Conservation (phyloP, 2,888 invertebrate genomes). For the Sipha maydis region DNA sequence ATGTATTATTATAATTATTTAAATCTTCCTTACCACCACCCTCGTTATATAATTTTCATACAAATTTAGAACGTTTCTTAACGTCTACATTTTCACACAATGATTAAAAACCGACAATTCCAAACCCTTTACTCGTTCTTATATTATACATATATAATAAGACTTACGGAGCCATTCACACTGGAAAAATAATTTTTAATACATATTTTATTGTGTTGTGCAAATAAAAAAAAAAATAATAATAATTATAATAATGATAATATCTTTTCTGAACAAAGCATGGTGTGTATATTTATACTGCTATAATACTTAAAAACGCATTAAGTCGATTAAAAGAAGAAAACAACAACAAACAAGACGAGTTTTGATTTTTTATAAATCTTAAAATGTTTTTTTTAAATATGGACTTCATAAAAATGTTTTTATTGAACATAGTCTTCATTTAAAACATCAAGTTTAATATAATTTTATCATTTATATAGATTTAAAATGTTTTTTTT, state of each 20-base stretch:
- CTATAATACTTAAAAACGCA: not conserved
- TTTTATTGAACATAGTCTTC: too few species aligned
- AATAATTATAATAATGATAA: constrained; percentile 12
- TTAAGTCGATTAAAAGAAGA: not conserved
- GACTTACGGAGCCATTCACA: not conserved
- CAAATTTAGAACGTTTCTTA: not conserved
- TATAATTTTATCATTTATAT: too few species aligned
- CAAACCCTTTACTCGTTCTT: not conserved
- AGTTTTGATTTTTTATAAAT: too few species aligned
- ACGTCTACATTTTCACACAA: not conserved
- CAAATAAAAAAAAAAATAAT: not conserved
- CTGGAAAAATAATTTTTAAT: constrained; percentile 16
- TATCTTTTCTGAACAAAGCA: not conserved
- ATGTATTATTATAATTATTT: not conserved
- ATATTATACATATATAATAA: not conserved
- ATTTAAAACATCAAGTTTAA: too few species aligned
- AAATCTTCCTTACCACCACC: not conserved
- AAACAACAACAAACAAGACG: too few species aligned
- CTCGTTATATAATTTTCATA: not conserved
- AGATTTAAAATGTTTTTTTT: too few species aligned
- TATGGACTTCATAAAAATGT: too few species aligned
- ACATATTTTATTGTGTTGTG: not conserved
- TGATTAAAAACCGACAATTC: not conserved
- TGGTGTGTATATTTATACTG: not conserved
- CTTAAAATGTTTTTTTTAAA: too few species aligned